Percentiles rank a stretch among this genome's conserved stretches.
These are phyloP conservation scores for Dendrocincla fuliginosa DNA, from an alignment of 2,797 vertebrate species.

Conservation along the genomic window DNA sequence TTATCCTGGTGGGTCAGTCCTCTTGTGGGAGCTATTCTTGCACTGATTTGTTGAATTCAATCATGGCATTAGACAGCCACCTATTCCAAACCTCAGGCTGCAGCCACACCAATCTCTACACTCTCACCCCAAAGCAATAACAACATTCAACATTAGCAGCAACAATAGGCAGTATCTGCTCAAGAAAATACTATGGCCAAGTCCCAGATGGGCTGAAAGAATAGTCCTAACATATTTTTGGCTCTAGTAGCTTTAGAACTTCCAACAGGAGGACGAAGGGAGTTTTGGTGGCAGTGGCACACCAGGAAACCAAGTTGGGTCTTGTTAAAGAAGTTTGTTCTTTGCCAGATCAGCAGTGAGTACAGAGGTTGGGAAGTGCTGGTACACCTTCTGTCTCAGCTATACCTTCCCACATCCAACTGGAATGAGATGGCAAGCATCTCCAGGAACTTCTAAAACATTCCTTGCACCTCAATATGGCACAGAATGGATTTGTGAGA, in stretches of 20 bases:
- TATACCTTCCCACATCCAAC: accelerated
- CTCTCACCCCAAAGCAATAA: background rate
- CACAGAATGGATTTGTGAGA: background rate
- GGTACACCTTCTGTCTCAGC: background rate
- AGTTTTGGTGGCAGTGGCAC: background rate
- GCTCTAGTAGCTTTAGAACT: background rate
- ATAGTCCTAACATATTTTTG: background rate
- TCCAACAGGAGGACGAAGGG: background rate
- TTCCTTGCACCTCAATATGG: background rate
- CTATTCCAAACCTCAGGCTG: background rate
- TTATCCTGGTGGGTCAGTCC: background rate
- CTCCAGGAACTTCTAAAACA: background rate
- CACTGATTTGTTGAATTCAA: background rate
- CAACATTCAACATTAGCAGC: background rate
- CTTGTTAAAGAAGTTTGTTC: background rate
- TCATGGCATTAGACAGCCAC: accelerated
- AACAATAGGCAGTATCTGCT: background rate
- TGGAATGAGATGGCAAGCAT: background rate
- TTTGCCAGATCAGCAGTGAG: background rate
- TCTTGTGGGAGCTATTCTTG: background rate
- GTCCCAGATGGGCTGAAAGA: background rate
- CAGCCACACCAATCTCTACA: background rate
- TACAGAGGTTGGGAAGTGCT: background rate
- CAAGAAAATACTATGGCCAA: background rate
- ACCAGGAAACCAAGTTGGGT: background rate